These are phyloP conservation scores for Yponomeuta cagnagella DNA, from an alignment of 2,888 invertebrate genomes.

Conservation along the genomic window DNA sequence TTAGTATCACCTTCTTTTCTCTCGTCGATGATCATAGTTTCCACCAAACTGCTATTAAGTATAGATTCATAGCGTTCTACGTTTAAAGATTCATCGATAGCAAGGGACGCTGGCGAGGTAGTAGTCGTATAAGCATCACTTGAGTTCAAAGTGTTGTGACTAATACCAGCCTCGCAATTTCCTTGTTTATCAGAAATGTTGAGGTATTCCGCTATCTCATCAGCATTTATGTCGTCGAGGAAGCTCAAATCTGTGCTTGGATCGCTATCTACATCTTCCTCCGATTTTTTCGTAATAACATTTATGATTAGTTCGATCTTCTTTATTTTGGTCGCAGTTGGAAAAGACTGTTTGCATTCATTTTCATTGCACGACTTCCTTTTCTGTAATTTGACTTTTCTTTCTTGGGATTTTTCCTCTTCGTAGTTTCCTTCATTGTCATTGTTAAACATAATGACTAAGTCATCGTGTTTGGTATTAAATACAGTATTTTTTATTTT, in stretches of 20 bases:
- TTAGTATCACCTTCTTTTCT: not conserved
- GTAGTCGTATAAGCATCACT: not conserved
- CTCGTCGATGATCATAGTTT: not conserved
- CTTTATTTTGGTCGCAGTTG: not conserved
- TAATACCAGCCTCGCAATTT: not conserved
- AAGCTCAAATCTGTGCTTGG: conserved; percentile 44
- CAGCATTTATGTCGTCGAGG: conserved; percentile 53
- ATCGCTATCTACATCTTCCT: conserved; percentile 19
- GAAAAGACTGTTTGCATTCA: not conserved
- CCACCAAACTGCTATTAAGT: not conserved
- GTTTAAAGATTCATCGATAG: not conserved
- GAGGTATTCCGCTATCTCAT: conserved; percentile 51
- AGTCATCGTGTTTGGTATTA: conserved; percentile 1
- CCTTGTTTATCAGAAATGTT: conserved; percentile 22
- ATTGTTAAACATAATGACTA: conserved; percentile 6
- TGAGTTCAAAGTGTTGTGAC: not conserved
- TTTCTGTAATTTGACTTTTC: conserved; percentile 9
- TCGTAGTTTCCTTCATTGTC: not conserved
- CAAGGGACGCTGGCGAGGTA: not conserved
- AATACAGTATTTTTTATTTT: not conserved
- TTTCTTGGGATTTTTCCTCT: not conserved
- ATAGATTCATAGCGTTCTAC: not conserved
- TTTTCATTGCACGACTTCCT: not conserved
- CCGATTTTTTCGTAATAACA: not conserved
- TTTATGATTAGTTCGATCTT: not conserved